Percentiles rank a stretch among this genome's conserved stretches.
Conservation (phyloP, 2,888 invertebrate species). For the Aromia moschata region DNA sequence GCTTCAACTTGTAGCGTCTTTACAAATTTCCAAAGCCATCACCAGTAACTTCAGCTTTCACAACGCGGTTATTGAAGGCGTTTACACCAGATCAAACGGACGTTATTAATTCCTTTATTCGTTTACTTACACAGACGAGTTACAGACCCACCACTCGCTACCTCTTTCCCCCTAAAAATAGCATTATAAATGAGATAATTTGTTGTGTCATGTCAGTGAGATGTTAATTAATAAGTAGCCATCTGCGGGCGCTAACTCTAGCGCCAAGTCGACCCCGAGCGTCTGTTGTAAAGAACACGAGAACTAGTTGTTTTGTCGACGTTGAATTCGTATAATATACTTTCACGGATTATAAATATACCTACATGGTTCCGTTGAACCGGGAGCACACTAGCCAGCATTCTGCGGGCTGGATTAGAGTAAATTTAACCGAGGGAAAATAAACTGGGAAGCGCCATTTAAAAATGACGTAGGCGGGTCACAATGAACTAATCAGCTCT, state of each 20-base stretch:
- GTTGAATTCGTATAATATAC: conserved; percentile 15
- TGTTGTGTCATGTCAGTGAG: conserved; percentile 11
- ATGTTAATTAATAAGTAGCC: conserved; percentile 19
- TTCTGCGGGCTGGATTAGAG: background rate
- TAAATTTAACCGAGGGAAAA: background rate
- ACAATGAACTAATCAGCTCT: no score
- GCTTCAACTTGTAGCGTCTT: no score
- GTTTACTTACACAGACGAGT: background rate
- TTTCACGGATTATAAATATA: conserved; percentile 19
- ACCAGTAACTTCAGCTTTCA: no score
- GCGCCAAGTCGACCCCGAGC: background rate
- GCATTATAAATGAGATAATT: conserved; percentile 16
- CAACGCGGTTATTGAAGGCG: no score
- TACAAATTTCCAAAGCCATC: no score
- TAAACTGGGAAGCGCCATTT: background rate
- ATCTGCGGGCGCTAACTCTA: conserved; percentile 8
- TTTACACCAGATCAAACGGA: no score
- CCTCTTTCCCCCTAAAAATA: background rate
- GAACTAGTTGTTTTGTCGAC: conserved; percentile 12
- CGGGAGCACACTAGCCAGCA: background rate
- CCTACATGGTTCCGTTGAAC: conserved; percentile 5
- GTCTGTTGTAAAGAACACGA: conserved; percentile 6
- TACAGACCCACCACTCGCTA: background rate
- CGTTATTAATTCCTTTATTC: no score
- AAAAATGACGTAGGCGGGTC: no score